Evolutionary conservation across 2,797 vertebrate species (phyloP).

Genomic region (Stomatorhinus walkeri): DNA sequence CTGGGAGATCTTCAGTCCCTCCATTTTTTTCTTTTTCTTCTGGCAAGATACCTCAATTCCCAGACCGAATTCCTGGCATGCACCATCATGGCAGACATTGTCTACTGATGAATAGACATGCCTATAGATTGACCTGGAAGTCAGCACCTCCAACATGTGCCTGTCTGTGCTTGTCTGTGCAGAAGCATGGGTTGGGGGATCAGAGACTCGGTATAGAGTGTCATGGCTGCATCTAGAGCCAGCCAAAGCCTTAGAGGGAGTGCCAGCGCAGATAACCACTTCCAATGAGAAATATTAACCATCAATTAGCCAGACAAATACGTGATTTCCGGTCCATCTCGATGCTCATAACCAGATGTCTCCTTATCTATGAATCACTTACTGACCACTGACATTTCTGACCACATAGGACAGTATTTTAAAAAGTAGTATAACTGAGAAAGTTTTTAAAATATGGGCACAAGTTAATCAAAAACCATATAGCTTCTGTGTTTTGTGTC

Average conservation of each 20-base stretch:
- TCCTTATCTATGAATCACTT: background rate
- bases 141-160: background rate
- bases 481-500: background rate
- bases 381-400: background rate
- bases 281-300: background rate
- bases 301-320: background rate
- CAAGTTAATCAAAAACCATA: background rate
- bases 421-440: background rate
- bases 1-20: constrained; percentile 44
- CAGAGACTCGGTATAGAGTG: background rate
- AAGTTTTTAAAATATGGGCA: background rate
- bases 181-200: background rate
- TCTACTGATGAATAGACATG: constrained; percentile 23
- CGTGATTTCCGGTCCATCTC: background rate
- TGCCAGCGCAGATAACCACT: background rate
- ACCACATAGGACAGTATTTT: background rate
- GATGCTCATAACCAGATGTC: background rate
- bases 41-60: constrained; percentile 41
- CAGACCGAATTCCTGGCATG: constrained; percentile 46
- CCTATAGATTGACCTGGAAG: constrained; percentile 3
- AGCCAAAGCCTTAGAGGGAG: background rate
- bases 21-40: constrained; percentile 25
- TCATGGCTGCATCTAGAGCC: background rate
- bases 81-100: constrained; percentile 52
- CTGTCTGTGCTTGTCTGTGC: background rate